phyloP scores from a whole-genome alignment of 2,113 vertebrate species.

The Pterocles burchelli region DNA sequence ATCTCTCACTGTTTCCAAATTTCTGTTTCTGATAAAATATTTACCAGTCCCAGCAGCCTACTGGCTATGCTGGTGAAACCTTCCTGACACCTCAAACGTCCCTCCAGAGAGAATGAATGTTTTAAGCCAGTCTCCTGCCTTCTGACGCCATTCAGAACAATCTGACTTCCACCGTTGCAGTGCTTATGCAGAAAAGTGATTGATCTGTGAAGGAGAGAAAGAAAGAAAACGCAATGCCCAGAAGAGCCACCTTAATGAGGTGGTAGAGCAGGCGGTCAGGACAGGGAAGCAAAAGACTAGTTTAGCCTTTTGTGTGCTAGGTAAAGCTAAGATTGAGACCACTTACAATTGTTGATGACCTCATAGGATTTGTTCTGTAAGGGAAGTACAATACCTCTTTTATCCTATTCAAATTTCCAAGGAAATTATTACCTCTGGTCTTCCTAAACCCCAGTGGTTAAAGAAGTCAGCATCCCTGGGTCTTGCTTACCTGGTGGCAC shows the following conservation, averaged over 20 bases:
- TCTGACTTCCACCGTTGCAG: neutral
- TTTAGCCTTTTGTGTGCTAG: neutral
- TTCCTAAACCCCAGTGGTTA: neutral
- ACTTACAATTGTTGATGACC: neutral
- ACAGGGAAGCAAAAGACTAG: neutral
- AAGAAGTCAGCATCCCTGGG: neutral
- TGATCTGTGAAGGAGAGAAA: neutral
- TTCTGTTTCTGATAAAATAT: neutral
- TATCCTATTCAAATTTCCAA: neutral
- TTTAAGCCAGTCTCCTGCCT: neutral
- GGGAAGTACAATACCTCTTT: rapidly evolving
- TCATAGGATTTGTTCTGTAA: neutral
- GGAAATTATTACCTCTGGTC: neutral
- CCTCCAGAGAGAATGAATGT: neutral
- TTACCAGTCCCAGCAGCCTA: neutral
- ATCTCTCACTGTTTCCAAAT: neutral
- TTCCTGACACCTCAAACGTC: neutral
- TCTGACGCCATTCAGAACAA: neutral
- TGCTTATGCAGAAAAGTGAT: neutral
- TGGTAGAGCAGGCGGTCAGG: no score
- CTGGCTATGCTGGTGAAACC: neutral
- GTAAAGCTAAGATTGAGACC: neutral
- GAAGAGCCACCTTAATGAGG: neutral
- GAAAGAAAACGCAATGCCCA: neutral
- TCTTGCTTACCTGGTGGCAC: neutral